Base-by-base conservation (phyloP, 2,888 invertebrate genomes). In the Gnatocerus cornutus region DNA sequence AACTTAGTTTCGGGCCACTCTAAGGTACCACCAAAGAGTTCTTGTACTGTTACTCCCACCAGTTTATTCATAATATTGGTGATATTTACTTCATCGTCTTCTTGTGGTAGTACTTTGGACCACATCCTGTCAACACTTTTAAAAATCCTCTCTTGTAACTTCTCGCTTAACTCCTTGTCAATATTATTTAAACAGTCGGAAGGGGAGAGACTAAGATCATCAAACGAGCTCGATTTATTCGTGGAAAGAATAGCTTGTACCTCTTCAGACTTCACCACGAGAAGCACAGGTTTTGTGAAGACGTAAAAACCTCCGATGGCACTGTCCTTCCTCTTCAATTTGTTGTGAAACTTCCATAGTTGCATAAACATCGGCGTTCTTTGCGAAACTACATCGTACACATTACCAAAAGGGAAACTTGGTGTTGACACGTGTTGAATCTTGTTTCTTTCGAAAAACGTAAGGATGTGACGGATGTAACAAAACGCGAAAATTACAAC, bases 231-330 rank as follows among this genome's bases (percentile, higher is more conserved):
- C 12, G 10, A 12, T 3, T 39, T 50, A 3, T 1, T 50, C 9
- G n/a, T 21, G 7, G 29, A 10, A 8, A 21, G 21, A 48, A 74
- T 37, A 29, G 46, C 55, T n/a, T 66, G 37, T 3, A 69, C 68
- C 33, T 73, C 43, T 14, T 30, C 8, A 0, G 48, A 41, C 30
- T 76, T 73, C 6, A 74, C 69, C 3, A 76, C 14, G 7, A 79
- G 30, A 16, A 78, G 53, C 8, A 70, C 69, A 8, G 79, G 79
- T 56, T 73, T 75, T 2, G 74, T 55, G 63, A 78, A 77, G 27
- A 79, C 48, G 67, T 71, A 79, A 33, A 79, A 71, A 6, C 79
- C 79, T 6, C 75, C 79, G 55, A 68, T 73, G 41, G 68, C 71
- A 29, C 56, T 71, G 7, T 69, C 64, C 50, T 75, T 73, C 37